A percentile compares a stretch with the other conserved stretches of the same genome.
phyloP scores from a whole-genome alignment of 2,113 vertebrate genomes.

The Indicator indicator region DNA sequence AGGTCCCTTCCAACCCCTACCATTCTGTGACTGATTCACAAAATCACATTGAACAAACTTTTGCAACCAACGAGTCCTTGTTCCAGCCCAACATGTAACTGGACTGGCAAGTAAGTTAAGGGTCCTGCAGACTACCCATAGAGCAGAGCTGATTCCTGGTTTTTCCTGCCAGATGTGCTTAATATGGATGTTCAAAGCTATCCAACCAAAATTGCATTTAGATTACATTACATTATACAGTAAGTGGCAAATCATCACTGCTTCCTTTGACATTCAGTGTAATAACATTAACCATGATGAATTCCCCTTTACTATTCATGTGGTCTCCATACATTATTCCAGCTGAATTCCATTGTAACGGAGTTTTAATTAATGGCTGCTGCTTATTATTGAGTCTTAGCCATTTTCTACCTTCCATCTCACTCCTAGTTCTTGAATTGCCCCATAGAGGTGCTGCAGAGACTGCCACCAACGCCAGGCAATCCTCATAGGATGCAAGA shows the following conservation, averaged over 20 bases:
- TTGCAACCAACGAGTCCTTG: neutral
- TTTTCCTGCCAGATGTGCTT: neutral
- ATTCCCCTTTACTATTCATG: slow-evolving; percentile 44
- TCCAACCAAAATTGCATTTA: slow-evolving; percentile 34
- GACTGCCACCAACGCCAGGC: neutral
- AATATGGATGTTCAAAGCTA: slow-evolving; percentile 8
- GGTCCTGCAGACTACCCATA: fast-evolving
- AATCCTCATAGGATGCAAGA: neutral
- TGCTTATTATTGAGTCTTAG: slow-evolving; percentile 7
- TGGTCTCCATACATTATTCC: slow-evolving; percentile 60
- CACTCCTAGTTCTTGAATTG: neutral
- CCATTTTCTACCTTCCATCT: neutral
- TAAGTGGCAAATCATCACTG: slow-evolving; percentile 46
- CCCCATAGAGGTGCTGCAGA: neutral
- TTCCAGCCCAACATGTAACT: neutral
- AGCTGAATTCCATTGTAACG: slow-evolving; percentile 18
- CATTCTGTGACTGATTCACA: neutral
- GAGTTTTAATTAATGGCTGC: slow-evolving; percentile 64
- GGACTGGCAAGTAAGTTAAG: fast-evolving
- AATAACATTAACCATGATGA: slow-evolving; percentile 62
- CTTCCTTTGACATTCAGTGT: slow-evolving; percentile 45
- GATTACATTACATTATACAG: slow-evolving; percentile 41
- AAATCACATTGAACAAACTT: neutral
- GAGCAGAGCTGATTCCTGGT: neutral
- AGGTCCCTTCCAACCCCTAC: no score